Evolutionary conservation across 1,140 invertebrate species (phyloP), one percentile per base, ranked within the genome.

Genomic region (Dinothrombium tinctorium): DNA sequence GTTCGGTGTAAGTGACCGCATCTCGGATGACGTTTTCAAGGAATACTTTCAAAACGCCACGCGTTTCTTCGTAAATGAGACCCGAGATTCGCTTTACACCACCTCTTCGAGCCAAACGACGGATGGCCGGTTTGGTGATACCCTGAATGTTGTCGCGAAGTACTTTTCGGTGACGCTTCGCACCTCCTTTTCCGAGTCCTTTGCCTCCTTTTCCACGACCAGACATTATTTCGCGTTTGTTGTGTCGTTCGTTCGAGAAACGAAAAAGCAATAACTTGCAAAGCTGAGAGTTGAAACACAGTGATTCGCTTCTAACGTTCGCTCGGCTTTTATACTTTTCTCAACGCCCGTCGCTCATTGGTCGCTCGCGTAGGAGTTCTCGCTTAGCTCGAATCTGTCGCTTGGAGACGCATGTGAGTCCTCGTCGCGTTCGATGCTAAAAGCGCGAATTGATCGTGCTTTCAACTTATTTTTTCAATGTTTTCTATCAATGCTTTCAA

Each of bases 11-110:
- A n/a, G 74, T 79, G 37, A 80, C 73, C 9, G 74, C 73, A 57
- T 79, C 76, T 41, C 74, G 64, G 52, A 80, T 80, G 0, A 80
- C 73, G 53, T 77, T 79, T 56, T 78, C 74, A 39, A 81, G 58
- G 57, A 81, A 81, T 0, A 76, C 69, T 56, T 76, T 79, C 8
- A 77, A 55, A 0, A 75, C 71, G 49, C 68, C 67, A 41, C 69
- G 63, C 33, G 68, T 71, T 52, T 71, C 72, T 52, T 74, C 71
- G 51, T 77, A 76, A 47, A 76, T 74, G 35, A 74, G 54, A 14
- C 71, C 71, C 35, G 71, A 74, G 43, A 77, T 72, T 50, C 73
- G 65, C 51, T 77, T 77, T 0, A 78, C 73, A 39, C 74, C 75
- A 41, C 75, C 76, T 51, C 76, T 61, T 38, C 72, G 64, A 43